Base-by-base conservation (phyloP, 1,140 invertebrate species). In the Drosophila malerkotliana region DNA sequence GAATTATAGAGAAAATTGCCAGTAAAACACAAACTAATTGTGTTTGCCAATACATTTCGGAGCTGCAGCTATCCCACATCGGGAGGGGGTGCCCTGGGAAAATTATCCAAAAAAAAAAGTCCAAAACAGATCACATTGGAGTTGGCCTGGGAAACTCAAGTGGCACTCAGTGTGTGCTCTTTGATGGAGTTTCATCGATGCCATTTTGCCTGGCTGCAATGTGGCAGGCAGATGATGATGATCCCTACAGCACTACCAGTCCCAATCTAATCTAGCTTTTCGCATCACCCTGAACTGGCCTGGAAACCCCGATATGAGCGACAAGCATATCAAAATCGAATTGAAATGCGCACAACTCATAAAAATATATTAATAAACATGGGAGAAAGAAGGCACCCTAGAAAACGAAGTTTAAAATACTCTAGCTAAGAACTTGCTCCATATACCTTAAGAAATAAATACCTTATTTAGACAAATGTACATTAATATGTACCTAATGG, bases 21-120 rank as follows among this genome's bases (percentile, higher is more conserved):
- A 76, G 66, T 60, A 88, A 88, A 87, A 88, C 79, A 88, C 57
- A 72, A 83, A 79, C 83, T 83, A 87, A 87, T 87, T 83, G 83
- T 87, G 60, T 61, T 53, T 59, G 61, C 53, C 63, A 66, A 58
- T 62, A 64, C 60, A 73, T 57, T 61, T 34, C 32, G n/a, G 18
- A 54, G 26, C 30, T 28, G 26, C 5, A 28, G 4, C 26, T 6
- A 28, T 28, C 30, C 28, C 32, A 26, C 3, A 61, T 21, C 51
- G 51, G 58, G 37, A 47, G 82, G 81, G 69, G 78, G 69, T 58
- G 51, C 44, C 66, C 41, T 71, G 63, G 64, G 67, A 71, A 71
- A 68, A 28, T 21, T 24, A 21, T 21, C 21, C 21, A 21, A 21
- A 21, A 5, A 7, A 7, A 15, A 26, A n/a, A 56, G 14, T 32